Evolutionary conservation across 2,113 vertebrate species (phyloP).

Genomic region (Oenanthe oenanthe): DNA sequence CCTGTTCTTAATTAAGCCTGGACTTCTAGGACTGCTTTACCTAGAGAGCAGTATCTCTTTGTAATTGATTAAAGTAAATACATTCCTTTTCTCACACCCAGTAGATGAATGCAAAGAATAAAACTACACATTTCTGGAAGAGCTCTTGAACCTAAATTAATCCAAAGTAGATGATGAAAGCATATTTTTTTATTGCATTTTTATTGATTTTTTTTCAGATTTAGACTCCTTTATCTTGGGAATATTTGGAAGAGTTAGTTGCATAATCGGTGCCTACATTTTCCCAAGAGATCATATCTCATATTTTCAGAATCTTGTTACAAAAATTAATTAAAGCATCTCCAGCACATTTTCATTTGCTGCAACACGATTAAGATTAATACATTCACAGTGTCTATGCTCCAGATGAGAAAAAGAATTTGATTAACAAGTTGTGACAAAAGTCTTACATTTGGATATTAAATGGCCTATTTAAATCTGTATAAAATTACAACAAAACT

Average conservation of each 20-base stretch:
- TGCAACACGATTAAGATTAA: background rate
- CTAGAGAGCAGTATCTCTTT: background rate
- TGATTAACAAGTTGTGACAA: background rate
- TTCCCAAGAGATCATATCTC: slow-evolving; percentile 49
- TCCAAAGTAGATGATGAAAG: background rate
- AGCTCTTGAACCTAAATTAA: background rate
- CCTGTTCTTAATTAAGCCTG: background rate
- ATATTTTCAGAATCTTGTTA: slow-evolving; percentile 47
- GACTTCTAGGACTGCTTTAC: background rate
- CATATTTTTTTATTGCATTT: background rate
- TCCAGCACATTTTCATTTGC: slow-evolving; percentile 28
- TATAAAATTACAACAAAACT: background rate
- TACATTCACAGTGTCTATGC: background rate
- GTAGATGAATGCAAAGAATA: background rate
- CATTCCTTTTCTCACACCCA: background rate
- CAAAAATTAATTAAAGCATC: slow-evolving; percentile 63
- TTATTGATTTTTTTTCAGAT: slow-evolving; percentile 14
- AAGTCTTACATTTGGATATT: background rate
- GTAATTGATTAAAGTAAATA: background rate
- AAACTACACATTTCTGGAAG: background rate
- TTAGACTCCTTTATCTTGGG: slow-evolving; percentile 4
- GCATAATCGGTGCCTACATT: slow-evolving; percentile 37
- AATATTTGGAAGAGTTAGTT: slow-evolving; percentile 61
- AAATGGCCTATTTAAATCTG: background rate
- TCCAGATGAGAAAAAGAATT: background rate